phyloP scores from a whole-genome alignment of 2,797 vertebrate genomes.

The Orestias chungarensis region DNA sequence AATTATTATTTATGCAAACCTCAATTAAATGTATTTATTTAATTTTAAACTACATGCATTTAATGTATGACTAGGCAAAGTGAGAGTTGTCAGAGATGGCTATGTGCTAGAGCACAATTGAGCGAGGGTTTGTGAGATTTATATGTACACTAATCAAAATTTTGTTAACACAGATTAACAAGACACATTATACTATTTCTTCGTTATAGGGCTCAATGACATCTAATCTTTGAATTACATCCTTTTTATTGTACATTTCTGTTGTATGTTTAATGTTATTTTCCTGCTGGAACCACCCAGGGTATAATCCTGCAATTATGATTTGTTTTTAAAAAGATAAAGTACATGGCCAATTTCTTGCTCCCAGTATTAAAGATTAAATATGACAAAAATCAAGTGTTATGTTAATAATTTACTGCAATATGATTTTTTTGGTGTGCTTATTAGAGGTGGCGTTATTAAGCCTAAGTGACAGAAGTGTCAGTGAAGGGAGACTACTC shows the following conservation, averaged over 20 bases:
- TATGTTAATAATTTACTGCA: neutral
- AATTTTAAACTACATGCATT: too few relatives aligned
- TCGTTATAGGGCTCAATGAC: neutral
- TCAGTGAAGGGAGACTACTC: slow-evolving; percentile 30
- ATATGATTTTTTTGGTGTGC: neutral
- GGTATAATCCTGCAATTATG: slow-evolving; percentile 11
- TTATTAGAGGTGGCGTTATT: slow-evolving; percentile 19
- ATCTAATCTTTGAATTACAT: too few relatives aligned
- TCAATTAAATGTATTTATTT: too few relatives aligned
- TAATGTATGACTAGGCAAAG: too few relatives aligned
- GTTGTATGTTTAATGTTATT: too few relatives aligned
- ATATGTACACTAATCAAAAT: too few relatives aligned
- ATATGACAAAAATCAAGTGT: neutral
- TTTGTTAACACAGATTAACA: slow-evolving; percentile 29
- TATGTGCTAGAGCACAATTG: too few relatives aligned
- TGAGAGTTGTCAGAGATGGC: too few relatives aligned
- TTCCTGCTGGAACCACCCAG: neutral
- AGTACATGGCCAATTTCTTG: neutral
- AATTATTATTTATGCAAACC: too few relatives aligned
- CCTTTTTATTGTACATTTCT: neutral
- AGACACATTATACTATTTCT: slow-evolving; percentile 10
- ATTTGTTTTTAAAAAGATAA: neutral
- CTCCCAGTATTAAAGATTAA: neutral
- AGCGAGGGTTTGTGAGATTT: too few relatives aligned
- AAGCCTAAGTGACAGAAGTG: slow-evolving; percentile 34